A percentile compares a stretch with the other conserved stretches of the same genome.
Conservation (phyloP, 1,140 invertebrate species). For the Oedothorax gibbosus region DNA sequence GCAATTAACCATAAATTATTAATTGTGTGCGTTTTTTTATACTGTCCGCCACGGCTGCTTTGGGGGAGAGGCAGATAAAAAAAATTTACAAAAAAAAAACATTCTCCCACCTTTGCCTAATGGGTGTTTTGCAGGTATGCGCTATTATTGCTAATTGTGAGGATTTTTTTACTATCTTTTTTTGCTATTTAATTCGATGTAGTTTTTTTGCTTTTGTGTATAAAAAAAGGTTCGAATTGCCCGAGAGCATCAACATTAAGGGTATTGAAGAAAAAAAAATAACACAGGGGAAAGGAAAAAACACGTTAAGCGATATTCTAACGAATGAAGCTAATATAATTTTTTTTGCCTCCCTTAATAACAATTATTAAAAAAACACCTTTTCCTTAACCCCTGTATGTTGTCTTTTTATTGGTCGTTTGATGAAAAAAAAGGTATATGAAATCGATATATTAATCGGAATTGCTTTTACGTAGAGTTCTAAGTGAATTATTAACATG, state of each 20-base stretch:
- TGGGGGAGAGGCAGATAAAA: background rate
- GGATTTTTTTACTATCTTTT: conserved; percentile 44
- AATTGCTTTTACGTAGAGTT: conserved; percentile 37
- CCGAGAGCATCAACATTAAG: conserved; percentile 51
- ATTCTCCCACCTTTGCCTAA: conserved; percentile 47
- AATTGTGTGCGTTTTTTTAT: conserved; percentile 43
- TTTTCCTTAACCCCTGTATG: conserved; percentile 12
- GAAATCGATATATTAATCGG: conserved; percentile 57
- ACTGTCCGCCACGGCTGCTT: background rate
- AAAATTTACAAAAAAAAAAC: background rate
- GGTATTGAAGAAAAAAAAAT: conserved; percentile 12
- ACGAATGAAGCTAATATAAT: conserved; percentile 59
- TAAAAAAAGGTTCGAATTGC: conserved; percentile 29
- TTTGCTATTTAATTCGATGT: conserved; percentile 47
- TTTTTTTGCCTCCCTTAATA: conserved; percentile 32
- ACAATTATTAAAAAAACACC: conserved; percentile 8
- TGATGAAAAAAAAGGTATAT: conserved; percentile 6
- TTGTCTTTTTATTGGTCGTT: conserved; percentile 54
- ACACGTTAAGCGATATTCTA: conserved; percentile 60
- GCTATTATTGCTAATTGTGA: conserved; percentile 60
- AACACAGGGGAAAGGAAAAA: conserved; percentile 9
- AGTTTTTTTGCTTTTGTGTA: background rate
- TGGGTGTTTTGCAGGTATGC: conserved; percentile 51
- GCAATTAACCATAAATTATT: conserved; percentile 61
- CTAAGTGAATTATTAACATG: conserved; percentile 52